Evolutionary conservation across 2,888 invertebrate genomes (phyloP).

Genomic region (Drosophila eohydei): DNA sequence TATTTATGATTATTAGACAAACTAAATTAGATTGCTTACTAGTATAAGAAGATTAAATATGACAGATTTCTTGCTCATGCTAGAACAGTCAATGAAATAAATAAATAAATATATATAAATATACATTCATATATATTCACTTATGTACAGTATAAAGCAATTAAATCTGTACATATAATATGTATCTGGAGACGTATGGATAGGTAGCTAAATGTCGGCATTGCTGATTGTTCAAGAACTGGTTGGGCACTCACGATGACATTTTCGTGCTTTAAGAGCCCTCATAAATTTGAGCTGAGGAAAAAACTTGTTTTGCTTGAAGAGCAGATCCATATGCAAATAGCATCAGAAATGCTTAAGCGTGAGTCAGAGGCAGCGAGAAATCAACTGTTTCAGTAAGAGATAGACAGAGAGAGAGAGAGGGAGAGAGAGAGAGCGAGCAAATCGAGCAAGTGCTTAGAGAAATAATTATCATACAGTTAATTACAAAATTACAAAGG

Average conservation of each 20-base stretch:
- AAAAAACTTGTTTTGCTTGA: conserved; percentile 41
- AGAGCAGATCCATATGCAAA: conserved; percentile 59
- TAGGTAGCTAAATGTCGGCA: conserved; percentile 1
- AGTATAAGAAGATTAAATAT: neutral
- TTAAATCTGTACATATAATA: neutral
- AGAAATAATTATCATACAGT: conserved; percentile 26
- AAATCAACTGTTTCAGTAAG: conserved; percentile 14
- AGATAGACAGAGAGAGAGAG: neutral
- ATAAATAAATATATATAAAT: neutral
- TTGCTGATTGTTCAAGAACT: conserved; percentile 13
- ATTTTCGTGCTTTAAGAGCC: conserved; percentile 44
- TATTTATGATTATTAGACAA: neutral
- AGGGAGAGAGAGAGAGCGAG: neutral
- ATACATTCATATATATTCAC: neutral
- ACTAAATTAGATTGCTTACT: neutral
- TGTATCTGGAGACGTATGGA: neutral
- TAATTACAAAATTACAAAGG: conserved; percentile 53
- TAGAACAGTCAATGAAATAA: conserved; percentile 1
- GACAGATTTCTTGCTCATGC: neutral
- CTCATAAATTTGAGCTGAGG: conserved; percentile 59
- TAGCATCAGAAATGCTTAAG: conserved; percentile 28
- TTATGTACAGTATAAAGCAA: neutral
- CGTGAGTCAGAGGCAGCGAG: conserved; percentile 35
- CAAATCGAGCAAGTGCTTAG: neutral
- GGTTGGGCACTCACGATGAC: conserved; percentile 27